Conservation (phyloP, 2,888 invertebrate species). For the Chromoteleia sp. region DNA sequence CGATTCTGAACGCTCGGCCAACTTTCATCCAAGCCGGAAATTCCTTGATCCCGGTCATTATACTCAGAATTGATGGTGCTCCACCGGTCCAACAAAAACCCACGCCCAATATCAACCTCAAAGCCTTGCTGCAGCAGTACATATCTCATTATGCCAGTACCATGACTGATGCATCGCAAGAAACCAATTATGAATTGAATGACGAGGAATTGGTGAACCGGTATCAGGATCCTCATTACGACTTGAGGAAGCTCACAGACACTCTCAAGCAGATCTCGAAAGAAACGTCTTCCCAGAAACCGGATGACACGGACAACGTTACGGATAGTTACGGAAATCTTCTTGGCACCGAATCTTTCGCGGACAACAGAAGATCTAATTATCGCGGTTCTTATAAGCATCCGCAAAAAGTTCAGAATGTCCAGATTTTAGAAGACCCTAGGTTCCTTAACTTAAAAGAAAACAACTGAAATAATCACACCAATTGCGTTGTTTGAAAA, state of each 20-base stretch:
- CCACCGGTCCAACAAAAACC: slow-evolving; percentile 78
- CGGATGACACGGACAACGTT: slow-evolving; percentile 30
- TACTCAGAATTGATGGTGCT: slow-evolving; percentile 81
- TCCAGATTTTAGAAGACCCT: slow-evolving; percentile 81
- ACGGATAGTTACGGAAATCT: slow-evolving; percentile 68
- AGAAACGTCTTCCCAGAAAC: slow-evolving; percentile 46
- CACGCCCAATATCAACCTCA: slow-evolving; percentile 80
- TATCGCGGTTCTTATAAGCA: slow-evolving; percentile 51
- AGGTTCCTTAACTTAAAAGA: slow-evolving; percentile 74
- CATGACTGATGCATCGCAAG: slow-evolving; percentile 75
- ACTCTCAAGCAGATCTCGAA: slow-evolving; percentile 73
- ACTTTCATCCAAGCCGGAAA: slow-evolving; percentile 82
- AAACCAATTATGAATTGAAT: slow-evolving; percentile 74
- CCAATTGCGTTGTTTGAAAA: not conserved
- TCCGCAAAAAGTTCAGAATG: slow-evolving; percentile 80
- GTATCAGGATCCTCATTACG: slow-evolving; percentile 74
- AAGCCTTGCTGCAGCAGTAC: slow-evolving; percentile 81
- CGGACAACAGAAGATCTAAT: slow-evolving; percentile 27
- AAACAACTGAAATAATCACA: slow-evolving; percentile 51
- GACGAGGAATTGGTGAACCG: slow-evolving; percentile 39
- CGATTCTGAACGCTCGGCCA: slow-evolving; percentile 82
- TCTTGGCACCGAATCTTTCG: slow-evolving; percentile 28
- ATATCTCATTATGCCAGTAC: slow-evolving; percentile 80
- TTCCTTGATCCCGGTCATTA: slow-evolving; percentile 82
- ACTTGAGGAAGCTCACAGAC: slow-evolving; percentile 78